Conservation (phyloP, 2,797 vertebrate genomes). For the Ctenopoma multispine region DNA sequence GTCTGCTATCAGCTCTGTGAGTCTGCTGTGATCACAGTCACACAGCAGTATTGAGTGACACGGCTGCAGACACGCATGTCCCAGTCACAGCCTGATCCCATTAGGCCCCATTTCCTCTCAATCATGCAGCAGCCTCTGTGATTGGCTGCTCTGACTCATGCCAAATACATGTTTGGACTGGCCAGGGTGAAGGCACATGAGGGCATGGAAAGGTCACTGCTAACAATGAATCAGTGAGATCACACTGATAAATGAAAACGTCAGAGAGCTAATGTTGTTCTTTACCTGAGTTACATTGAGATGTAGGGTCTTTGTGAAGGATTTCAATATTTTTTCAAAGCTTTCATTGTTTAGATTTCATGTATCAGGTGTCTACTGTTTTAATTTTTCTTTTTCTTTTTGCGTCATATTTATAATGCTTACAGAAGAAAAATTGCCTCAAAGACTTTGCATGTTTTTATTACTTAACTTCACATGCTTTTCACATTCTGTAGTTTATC, state of each 20-base stretch:
- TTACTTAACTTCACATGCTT: not conserved
- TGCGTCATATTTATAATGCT: slow-evolving; percentile 6
- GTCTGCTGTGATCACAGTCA: slow-evolving; percentile 69
- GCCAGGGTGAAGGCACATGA: slow-evolving; percentile 33
- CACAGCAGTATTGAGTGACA: slow-evolving; percentile 72
- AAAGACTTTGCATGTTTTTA: not conserved
- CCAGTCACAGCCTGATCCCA: slow-evolving; percentile 79
- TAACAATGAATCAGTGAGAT: slow-evolving; percentile 42
- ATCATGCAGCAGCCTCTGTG: slow-evolving; percentile 68
- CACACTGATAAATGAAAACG: slow-evolving; percentile 33
- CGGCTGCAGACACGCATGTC: slow-evolving; percentile 58
- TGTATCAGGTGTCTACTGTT: slow-evolving; percentile 13
- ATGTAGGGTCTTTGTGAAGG: not conserved
- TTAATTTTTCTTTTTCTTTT: slow-evolving; percentile 13
- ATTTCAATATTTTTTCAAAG: not conserved
- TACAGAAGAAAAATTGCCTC: not conserved
- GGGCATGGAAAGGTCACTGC: slow-evolving; percentile 60
- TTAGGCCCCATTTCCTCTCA: slow-evolving; percentile 82
- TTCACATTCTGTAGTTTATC: not conserved
- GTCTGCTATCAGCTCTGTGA: slow-evolving; percentile 60
- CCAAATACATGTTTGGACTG: slow-evolving; percentile 56
- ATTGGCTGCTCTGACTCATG: slow-evolving; percentile 78
- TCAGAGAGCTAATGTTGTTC: slow-evolving; percentile 25
- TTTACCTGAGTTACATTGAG: slow-evolving; percentile 22
- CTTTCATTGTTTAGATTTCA: slow-evolving; percentile 36